phyloP scores from a whole-genome alignment of 2,888 invertebrate genomes.

The Abscondita cerata region DNA sequence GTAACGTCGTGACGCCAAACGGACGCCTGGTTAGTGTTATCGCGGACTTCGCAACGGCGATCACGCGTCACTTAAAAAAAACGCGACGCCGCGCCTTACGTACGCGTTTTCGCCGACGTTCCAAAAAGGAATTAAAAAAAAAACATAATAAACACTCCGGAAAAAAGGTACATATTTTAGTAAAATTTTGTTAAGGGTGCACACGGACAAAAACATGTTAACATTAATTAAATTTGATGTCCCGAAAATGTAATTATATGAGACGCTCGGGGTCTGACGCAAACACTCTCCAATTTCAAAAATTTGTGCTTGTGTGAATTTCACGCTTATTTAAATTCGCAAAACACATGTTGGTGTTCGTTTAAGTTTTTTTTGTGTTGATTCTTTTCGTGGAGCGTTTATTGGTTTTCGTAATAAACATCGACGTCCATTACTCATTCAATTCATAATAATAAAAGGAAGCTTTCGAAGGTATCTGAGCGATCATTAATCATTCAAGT shows the following conservation, averaged over 20 bases:
- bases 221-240: no score
- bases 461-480: background rate
- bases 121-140: no score
- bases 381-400: background rate
- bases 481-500: background rate
- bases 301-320: no score
- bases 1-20: constrained; percentile 46
- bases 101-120: background rate
- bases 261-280: no score
- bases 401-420: background rate
- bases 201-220: no score
- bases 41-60: constrained; percentile 45
- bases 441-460: background rate
- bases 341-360: no score
- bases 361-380: background rate
- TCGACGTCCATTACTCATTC: background rate
- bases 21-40: constrained; percentile 50
- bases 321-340: no score
- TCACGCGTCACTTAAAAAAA: constrained; percentile 32
- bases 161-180: no score
- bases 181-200: no score
- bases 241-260: no score
- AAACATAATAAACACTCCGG: no score
- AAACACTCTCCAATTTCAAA: no score
- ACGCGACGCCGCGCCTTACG: constrained; percentile 8